Evolutionary conservation across 2,113 vertebrate species (phyloP), one percentile per base, ranked within the genome.

Genomic region (Panthera tigris): DNA sequence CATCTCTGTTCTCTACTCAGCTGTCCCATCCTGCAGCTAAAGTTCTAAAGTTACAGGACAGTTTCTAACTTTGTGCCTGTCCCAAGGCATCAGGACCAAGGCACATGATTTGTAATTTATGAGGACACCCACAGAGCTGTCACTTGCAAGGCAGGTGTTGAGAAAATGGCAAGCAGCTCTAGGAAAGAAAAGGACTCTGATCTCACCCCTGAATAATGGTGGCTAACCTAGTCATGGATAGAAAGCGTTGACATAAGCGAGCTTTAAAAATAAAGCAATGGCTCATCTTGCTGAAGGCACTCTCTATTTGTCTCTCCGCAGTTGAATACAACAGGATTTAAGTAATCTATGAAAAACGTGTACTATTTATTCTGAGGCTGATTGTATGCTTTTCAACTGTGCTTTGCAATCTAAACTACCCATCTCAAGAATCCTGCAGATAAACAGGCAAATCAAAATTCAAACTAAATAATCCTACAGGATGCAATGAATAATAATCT

Each of bases 91-190:
- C 98, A 98, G 98, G 98, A 99, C 98, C 98, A 97, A 98, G 98
- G 99, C 99, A 99, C 99, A 99, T 99, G 99, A 99, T 99, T 98
- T 98, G 95, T 99, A 99, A 99, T 99, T 99, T 99, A 99, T 99
- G 99, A 99, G 99, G 99, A 99, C 99, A 98, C 99, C 99, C 99
- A 99, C 99, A 99, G 99, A 99, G 99, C 99, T 99, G 99, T 99
- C 99, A 99, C 99, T 99, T 99, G 99, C 98, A 98, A 98, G 99
- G 99, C 99, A 99, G 99, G 99, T 99, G 99, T 99, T 97, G 98
- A 99, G 99, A 99, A 99, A 99, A 98, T 99, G 99, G 99, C 99
- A 98, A 98, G 96, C 95, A 39, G 99, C 99, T 99, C 91, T 97
- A 98, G 98, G 98, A 99, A 99, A 99, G 99, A 99, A 99, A 99